Conservation (phyloP, 2,888 invertebrate species). For the Glyphotaelius pellucidus region DNA sequence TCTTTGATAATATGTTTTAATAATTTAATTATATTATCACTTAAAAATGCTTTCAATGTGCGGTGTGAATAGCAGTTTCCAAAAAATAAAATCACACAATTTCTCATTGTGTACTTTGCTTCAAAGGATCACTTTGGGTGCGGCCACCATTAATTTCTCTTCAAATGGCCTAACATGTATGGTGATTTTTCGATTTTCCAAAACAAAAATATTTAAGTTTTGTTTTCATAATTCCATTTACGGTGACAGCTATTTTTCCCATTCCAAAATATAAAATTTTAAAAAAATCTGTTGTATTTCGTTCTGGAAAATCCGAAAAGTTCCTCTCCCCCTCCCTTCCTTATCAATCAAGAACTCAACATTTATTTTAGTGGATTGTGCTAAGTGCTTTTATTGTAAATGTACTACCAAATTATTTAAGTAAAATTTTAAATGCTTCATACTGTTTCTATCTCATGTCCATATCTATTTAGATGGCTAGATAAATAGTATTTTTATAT, state of each 20-base stretch:
- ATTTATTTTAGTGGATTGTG: background rate
- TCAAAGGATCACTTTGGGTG: background rate
- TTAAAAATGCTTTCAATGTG: background rate
- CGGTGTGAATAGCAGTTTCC: background rate
- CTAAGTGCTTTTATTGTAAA: background rate
- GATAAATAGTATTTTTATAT: background rate
- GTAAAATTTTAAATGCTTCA: background rate
- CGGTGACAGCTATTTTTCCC: background rate
- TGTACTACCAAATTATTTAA: background rate
- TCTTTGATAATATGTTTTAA: background rate
- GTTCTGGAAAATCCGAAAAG: background rate
- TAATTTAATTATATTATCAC: background rate
- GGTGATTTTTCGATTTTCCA: background rate
- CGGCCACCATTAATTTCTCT: background rate
- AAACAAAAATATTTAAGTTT: background rate
- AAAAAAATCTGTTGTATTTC: background rate
- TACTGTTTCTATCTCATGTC: background rate
- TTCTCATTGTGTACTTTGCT: background rate
- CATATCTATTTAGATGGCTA: background rate
- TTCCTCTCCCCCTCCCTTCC: background rate
- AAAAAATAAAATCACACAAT: background rate
- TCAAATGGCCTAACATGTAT: background rate
- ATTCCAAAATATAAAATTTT: background rate
- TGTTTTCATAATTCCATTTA: too few species aligned
- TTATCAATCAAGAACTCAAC: background rate